A percentile compares a stretch with the other conserved stretches of the same genome.
phyloP scores from a whole-genome alignment of 2,113 vertebrate genomes.

The Leuciscus idus region DNA sequence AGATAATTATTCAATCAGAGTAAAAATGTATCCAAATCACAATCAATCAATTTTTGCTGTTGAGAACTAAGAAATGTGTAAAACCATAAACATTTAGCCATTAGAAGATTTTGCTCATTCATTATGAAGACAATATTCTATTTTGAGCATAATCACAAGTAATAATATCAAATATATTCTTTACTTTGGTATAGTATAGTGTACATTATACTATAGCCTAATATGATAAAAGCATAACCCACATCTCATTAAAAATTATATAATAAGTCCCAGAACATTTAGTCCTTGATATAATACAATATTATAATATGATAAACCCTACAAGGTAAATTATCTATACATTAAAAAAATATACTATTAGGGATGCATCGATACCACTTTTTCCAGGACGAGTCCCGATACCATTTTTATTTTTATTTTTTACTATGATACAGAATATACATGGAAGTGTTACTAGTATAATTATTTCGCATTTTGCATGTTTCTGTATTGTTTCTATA shows the following conservation, averaged over 20 bases:
- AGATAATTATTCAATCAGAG: not conserved
- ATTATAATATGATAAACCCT: not conserved
- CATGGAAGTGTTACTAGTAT: no score
- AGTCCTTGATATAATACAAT: not conserved
- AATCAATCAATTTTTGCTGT: not conserved
- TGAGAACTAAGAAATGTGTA: not conserved
- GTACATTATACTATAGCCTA: not conserved
- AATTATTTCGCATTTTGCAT: no score
- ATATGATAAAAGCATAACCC: not conserved
- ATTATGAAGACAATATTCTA: not conserved
- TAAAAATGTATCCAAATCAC: not conserved
- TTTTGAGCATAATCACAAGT: not conserved
- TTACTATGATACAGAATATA: no score
- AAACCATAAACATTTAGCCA: not conserved
- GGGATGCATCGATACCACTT: no score
- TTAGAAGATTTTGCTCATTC: not conserved
- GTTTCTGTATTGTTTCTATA: no score
- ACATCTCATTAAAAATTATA: not conserved
- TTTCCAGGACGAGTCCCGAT: no score
- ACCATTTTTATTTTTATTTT: no score
- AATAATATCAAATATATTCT: no score
- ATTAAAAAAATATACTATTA: no score
- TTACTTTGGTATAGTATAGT: not conserved
- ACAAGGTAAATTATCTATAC: not conserved
- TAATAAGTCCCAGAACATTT: not conserved